phyloP scores from a whole-genome alignment of 1,140 invertebrate genomes.

The Cherax destructor region DNA sequence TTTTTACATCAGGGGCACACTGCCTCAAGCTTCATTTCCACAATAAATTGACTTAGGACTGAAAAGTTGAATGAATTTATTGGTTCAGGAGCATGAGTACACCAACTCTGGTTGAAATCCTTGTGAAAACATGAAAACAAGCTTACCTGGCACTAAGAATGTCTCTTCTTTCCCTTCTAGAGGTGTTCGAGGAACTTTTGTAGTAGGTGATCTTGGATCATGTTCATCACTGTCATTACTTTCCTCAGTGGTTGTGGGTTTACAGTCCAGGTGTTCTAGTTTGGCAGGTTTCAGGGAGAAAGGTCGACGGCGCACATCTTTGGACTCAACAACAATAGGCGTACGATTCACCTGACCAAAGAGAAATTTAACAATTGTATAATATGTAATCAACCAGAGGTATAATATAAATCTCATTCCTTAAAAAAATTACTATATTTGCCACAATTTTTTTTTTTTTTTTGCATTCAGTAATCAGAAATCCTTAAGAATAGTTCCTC shows the following conservation, averaged over 20 bases:
- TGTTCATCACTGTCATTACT: conserved; percentile 7
- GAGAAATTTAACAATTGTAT: not conserved
- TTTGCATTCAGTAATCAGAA: not conserved
- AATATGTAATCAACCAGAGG: not conserved
- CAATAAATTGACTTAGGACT: too few relatives aligned
- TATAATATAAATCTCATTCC: not conserved
- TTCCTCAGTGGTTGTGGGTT: not conserved
- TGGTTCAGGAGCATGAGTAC: too few relatives aligned
- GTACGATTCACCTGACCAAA: conserved; percentile 20
- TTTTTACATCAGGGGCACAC: too few relatives aligned
- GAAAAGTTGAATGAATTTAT: too few relatives aligned
- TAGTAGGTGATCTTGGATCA: conserved; percentile 42
- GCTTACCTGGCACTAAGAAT: too few relatives aligned
- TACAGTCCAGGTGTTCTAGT: conserved; percentile 23
- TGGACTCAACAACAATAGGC: conserved; percentile 38
- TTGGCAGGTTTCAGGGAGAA: conserved; percentile 39
- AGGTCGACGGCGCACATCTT: conserved; percentile 2
- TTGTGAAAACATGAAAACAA: too few relatives aligned
- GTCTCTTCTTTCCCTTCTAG: conserved; percentile 17
- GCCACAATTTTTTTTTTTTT: not conserved
- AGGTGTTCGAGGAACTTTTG: conserved; percentile 48
- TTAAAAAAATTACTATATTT: not conserved
- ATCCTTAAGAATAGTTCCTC: too few relatives aligned
- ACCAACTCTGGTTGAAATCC: too few relatives aligned
- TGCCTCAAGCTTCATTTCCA: too few relatives aligned